Base-by-base conservation (phyloP, 1,140 invertebrate species). In the Drosophila willistoni region DNA sequence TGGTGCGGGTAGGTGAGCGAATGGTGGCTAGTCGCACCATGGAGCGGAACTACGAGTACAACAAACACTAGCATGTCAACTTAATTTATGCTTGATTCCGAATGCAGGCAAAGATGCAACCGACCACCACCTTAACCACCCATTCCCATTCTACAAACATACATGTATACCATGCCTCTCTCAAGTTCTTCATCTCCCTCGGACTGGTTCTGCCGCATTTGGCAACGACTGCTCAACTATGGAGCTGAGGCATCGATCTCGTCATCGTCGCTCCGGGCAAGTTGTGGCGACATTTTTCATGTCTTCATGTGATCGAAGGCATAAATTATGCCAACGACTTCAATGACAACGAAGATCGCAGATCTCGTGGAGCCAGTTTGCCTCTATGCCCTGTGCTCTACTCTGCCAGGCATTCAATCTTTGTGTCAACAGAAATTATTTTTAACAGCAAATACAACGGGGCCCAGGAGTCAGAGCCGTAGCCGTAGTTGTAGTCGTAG, bases 351-450 rank as follows among this genome's bases (percentile, higher is more conserved):
- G 59, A 69, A 72, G 62, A 64, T 71, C 54, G 59, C 64, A 74
- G 84, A 84, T 84, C 81, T 41, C 63, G 34, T 64, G 47, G 51
- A 65, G 44, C 64, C 64, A 64, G 68, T 67, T 51, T 62, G 68
- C 71, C 62, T 66, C 17, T 33, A 22, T 12, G 9, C 33, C 9
- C 39, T 14, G 22, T 29, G 3, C 7, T 19, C 17, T 56, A 34
- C 14, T 34, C 55, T 64, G 42, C 72, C 60, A 69, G 80, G 84
- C 84, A 80, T 87, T 87, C 84, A 87, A 87, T 87, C 84, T 87
- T 87, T 87, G 84, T 87, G 84, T 87, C 84, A 89, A 87, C 84
- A 87, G 80, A 87, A 87, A 87, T 87, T 87, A 87, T 87, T 87
- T 87, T 87, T 87, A 87, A 87, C 80, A 87, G 74, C 84, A 82